phyloP scores from a whole-genome alignment of 2,888 invertebrate species.

The Cephus sareptanus region DNA sequence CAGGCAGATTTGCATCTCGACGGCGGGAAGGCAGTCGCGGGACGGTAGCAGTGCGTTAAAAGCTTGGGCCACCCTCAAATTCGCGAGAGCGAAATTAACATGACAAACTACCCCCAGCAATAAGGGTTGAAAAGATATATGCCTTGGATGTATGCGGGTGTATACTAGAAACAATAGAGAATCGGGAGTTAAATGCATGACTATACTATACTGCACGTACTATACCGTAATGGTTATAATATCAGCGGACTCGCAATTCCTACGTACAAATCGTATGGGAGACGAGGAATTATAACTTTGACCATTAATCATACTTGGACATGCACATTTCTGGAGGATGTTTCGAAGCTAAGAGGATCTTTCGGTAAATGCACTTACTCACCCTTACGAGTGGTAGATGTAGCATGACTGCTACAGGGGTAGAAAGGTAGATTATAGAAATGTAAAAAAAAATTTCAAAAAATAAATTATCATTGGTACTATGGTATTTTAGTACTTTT shows the following conservation, averaged over 20 bases:
- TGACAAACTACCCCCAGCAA: slow-evolving; percentile 67
- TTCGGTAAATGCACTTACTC: not conserved
- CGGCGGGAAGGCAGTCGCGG: slow-evolving; percentile 32
- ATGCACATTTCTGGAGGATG: not conserved
- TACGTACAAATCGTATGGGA: not conserved
- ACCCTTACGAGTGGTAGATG: not conserved
- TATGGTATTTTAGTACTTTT: not conserved
- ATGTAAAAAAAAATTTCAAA: not conserved
- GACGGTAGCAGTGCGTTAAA: slow-evolving; percentile 66
- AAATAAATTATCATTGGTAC: not conserved
- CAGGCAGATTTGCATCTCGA: slow-evolving; percentile 64
- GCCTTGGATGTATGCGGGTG: slow-evolving; percentile 61
- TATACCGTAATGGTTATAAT: not conserved
- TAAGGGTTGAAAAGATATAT: slow-evolving; percentile 65
- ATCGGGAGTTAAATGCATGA: slow-evolving; percentile 34
- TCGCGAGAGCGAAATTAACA: slow-evolving; percentile 65
- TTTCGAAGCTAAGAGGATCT: not conserved
- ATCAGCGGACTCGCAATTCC: not conserved
- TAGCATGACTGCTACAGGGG: not conserved
- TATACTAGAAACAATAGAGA: slow-evolving; percentile 63
- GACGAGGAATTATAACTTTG: not conserved
- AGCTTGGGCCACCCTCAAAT: slow-evolving; percentile 58
- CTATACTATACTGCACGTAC: not conserved
- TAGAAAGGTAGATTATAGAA: not conserved
- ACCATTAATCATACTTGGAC: not conserved